A percentile compares a stretch with the other conserved stretches of the same genome.
Evolutionary conservation across 2,797 vertebrate species (phyloP).

Genomic region (Acipenser transmontanus): DNA sequence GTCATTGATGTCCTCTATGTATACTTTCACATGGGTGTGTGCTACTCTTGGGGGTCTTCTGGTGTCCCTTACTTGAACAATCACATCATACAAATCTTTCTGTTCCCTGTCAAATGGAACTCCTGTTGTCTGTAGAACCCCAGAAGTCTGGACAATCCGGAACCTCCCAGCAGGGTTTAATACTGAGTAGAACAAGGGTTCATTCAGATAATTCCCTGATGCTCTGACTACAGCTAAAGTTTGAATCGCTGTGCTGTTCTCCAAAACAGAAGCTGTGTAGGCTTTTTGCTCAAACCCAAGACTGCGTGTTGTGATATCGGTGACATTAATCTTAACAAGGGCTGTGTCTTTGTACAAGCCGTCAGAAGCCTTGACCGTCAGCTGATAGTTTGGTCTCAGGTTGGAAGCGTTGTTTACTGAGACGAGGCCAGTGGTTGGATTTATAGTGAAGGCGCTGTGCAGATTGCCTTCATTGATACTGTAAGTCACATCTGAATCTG

Average conservation of each 20-base stretch:
- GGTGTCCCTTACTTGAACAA: conserved; percentile 76
- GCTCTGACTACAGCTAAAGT: conserved; percentile 66
- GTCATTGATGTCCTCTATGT: conserved; percentile 85
- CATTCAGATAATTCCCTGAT: conserved; percentile 72
- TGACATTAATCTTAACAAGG: conserved; percentile 67
- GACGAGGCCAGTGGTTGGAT: conserved; percentile 67
- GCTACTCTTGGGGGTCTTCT: conserved; percentile 72
- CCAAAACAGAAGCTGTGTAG: conserved; percentile 62
- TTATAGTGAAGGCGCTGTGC: conserved; percentile 64
- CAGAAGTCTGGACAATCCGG: conserved; percentile 68
- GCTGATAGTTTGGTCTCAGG: conserved; percentile 55
- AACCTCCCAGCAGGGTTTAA: conserved; percentile 77
- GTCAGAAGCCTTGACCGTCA: conserved; percentile 74
- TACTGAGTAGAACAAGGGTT: conserved; percentile 74
- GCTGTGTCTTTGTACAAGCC: conserved; percentile 73
- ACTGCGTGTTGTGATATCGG: conserved; percentile 47
- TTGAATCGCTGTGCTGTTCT: conserved; percentile 66
- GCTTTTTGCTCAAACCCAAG: conserved; percentile 67
- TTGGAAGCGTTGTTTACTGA: conserved; percentile 60
- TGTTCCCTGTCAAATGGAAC: conserved; percentile 80
- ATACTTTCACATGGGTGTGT: conserved; percentile 72
- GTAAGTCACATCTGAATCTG: conserved; percentile 77
- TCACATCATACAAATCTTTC: conserved; percentile 65
- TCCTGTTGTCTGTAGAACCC: conserved; percentile 78
- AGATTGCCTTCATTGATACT: conserved; percentile 71